Evolutionary conservation across 2,888 invertebrate genomes (phyloP).

Genomic region (Laothoe populi): DNA sequence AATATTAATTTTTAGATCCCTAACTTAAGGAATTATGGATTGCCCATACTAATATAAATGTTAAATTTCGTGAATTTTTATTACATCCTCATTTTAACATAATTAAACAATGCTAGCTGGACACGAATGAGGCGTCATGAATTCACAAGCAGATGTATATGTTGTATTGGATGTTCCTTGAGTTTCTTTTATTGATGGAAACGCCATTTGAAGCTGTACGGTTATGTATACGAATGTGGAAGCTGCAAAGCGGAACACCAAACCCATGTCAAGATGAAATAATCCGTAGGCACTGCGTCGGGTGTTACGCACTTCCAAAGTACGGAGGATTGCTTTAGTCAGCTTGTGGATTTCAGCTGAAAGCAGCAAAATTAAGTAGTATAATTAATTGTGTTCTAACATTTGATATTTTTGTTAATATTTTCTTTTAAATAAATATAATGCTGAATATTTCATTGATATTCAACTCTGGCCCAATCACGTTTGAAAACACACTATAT

Average conservation of each 20-base stretch:
- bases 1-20: no score
- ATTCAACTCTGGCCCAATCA: no score
- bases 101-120: background rate
- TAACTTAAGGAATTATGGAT: no score
- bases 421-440: no score
- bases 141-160: background rate
- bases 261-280: constrained; percentile 49
- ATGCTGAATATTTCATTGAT: no score
- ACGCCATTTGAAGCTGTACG: constrained; percentile 61
- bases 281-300: constrained; percentile 51
- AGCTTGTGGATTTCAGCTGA: constrained; percentile 54
- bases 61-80: background rate
- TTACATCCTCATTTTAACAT: background rate
- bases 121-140: constrained; percentile 19
- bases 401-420: no score
- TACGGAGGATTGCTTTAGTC: constrained; percentile 50
- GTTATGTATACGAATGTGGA: constrained; percentile 65
- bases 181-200: constrained; percentile 39
- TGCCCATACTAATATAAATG: no score
- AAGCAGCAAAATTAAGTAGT: no score
- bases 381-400: no score
- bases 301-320: constrained; percentile 48
- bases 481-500: no score
- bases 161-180: background rate
- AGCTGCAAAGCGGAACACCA: constrained; percentile 51